Percentiles rank a stretch among this genome's conserved stretches.
Evolutionary conservation across 1,140 invertebrate species (phyloP).

Genomic region (Holotrichia oblita): DNA sequence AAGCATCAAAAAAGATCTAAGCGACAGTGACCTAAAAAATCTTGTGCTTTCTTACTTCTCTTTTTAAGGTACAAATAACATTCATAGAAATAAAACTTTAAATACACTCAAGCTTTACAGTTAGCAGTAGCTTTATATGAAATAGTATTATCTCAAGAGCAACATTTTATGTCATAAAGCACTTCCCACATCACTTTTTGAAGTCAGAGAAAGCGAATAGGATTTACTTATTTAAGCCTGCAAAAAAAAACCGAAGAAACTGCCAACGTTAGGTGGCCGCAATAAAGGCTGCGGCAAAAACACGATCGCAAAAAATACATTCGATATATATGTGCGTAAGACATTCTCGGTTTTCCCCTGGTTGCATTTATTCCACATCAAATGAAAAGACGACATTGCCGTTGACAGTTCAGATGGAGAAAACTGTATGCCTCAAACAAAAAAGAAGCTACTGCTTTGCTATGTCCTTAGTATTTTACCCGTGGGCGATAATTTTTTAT

Average conservation of each 20-base stretch:
- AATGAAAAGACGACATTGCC: background rate
- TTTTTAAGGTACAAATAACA: no score
- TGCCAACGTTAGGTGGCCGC: no score
- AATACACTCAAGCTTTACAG: no score
- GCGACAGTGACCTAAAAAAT: no score
- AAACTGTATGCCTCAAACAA: background rate
- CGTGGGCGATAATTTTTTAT: no score
- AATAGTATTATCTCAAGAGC: no score
- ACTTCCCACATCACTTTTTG: background rate
- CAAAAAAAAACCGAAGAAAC: background rate
- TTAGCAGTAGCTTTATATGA: no score
- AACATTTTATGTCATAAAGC: no score
- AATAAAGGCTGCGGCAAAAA: background rate
- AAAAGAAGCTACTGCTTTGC: background rate
- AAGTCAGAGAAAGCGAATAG: background rate
- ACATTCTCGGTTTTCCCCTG: background rate
- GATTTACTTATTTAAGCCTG: background rate
- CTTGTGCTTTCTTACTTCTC: no score
- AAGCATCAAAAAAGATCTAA: no score
- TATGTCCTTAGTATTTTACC: background rate
- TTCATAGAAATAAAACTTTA: no score
- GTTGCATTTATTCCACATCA: slow-evolving; percentile 11
- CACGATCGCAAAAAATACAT: slow-evolving; percentile 21
- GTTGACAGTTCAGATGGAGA: background rate
- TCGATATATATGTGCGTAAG: background rate